Evolutionary conservation across 2,113 vertebrate species (phyloP), one percentile per base, ranked within the genome.

Genomic region (Pluvianellus socialis): DNA sequence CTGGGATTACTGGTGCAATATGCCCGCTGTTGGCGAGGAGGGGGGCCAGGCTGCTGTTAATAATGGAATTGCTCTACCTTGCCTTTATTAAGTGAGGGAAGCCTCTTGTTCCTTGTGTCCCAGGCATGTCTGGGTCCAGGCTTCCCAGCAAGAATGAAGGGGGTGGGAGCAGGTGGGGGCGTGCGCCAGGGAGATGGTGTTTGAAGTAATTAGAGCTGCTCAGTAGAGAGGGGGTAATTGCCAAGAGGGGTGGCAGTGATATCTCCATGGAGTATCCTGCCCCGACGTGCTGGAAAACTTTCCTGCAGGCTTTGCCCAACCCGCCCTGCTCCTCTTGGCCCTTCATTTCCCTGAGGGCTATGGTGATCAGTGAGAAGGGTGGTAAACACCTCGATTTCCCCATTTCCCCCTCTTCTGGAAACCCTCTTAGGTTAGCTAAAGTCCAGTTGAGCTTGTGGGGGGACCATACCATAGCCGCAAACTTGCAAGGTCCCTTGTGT

Each of bases 1-100:
- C 27, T 6, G 96, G 97, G 98, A 96, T 91, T 87, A 66, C 81
- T 15, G 9, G 63, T 87, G 97, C 96, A 97, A 97, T 97, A 98
- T 98, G 97, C 91, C 96, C 80, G 84, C 97, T 13, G 12, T 93
- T 3, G 18, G 91, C 38, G 63, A 59, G 88, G 89, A 58, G 47
- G 62, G 88, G 32, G 49, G 73, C 16, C 49, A 28, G 81, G 44
- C 84, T 75, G 66, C 58, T 79, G 80, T 87, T 96, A 97, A 96
- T 93, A 83, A 96, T 1, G 2, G 74, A 11, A 0, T 26, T 80
- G 70, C 90, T 88, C 52, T 92, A 23, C 91, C 70, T 89, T 65
- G 80, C 44, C 77, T 97, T 98, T 97, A 97, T 98, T 97, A 98
- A 98, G 94, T 81, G 84, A 61, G 90, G 87, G 86, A 92, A 98